These are phyloP conservation scores for Ptychochromis oligacanthus DNA, from an alignment of 2,113 vertebrate genomes.

Conservation along the genomic window DNA sequence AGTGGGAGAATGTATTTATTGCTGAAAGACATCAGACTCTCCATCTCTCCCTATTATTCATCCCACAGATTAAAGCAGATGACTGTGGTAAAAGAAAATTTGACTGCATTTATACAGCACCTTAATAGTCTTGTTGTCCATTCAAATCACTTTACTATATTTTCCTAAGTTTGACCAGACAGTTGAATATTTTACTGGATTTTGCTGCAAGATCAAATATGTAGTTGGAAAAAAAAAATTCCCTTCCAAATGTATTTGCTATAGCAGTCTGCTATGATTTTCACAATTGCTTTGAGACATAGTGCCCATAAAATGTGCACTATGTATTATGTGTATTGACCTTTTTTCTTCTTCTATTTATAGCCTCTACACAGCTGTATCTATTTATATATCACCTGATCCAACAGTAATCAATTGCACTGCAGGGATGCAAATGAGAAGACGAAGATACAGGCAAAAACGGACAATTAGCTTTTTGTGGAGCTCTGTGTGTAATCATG, in stretches of 20 bases:
- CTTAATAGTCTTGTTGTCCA: background rate
- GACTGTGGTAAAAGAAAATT: background rate
- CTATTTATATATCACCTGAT: conserved; percentile 14
- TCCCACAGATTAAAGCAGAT: background rate
- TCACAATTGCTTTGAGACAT: background rate
- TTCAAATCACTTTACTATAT: background rate
- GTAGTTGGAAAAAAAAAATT: background rate
- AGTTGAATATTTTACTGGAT: background rate
- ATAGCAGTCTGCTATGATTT: background rate
- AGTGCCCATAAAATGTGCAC: background rate
- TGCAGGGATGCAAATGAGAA: background rate
- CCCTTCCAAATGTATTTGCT: background rate
- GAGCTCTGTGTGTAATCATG: background rate
- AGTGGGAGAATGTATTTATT: conserved; percentile 1
- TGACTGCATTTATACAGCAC: background rate
- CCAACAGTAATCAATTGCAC: background rate
- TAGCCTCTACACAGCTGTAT: background rate
- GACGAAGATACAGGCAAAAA: background rate
- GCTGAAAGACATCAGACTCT: background rate
- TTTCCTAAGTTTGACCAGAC: background rate
- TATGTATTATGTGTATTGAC: too few species aligned
- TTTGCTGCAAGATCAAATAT: background rate
- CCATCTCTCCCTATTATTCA: background rate
- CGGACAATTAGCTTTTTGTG: background rate
- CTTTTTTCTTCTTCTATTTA: background rate